Base-by-base conservation (phyloP, 2,888 invertebrate species). In the Habrosyne pyritoides region DNA sequence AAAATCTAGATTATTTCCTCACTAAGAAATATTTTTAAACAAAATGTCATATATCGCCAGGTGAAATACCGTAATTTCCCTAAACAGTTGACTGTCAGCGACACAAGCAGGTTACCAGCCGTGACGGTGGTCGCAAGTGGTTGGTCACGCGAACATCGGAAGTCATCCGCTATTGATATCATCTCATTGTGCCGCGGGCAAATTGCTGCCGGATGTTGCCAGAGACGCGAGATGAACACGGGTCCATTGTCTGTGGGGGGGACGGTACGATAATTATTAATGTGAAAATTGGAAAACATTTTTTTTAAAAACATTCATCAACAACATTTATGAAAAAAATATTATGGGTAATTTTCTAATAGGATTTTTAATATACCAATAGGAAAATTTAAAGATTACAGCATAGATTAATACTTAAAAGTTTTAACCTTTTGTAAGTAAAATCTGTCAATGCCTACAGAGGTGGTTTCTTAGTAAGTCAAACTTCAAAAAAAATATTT, bases 141-240 rank as follows among this genome's bases (percentile, higher is more conserved):
- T 70, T 75, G 80, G 79, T 75, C 86, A 84, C 86, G 79, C 76
- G 79, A 79, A 61, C 87, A 89, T 90, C 87, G 91, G 90, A 91
- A 90, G 89, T 83, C 81, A 81, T 82, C 84, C 83, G 82, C 89
- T 80, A 91, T 92, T 92, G 91, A 91, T 92, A 91, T 78, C 86
- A 92, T 92, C 91, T 89, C 91, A 91, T 91, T 92, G 91, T 91
- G 83, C 63, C 42, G 64, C 61, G 74, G 75, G 66, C 82, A 84
- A 88, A 86, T 87, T 86, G 83, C 77, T 63, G 69, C 86, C 91
- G 91, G 90, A 91, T 89, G 91, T 87, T 84, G 81, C 75, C 73
- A 81, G 85, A 86, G 86, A 87, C 87, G 82, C 80, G 83, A 81
- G 83, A 82, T 81, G 68, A 59, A 63, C 64, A 63, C 69, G 82